Base-by-base conservation (phyloP, 2,797 vertebrate species). In the Mus caroli region DNA sequence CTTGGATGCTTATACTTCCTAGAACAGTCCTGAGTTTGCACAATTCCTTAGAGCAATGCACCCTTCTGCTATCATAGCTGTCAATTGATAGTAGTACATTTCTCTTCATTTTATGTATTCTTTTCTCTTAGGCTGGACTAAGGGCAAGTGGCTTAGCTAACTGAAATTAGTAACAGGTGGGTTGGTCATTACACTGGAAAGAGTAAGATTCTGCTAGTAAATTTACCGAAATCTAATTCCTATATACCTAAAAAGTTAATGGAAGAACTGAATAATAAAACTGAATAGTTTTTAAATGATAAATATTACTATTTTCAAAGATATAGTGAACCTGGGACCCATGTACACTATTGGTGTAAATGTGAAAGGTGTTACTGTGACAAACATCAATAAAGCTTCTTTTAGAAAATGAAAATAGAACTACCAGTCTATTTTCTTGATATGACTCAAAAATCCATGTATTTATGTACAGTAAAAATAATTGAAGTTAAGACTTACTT, bases 191-290 rank as follows among this genome's bases (percentile, higher is more conserved):
- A 82, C 50, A 54, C 34, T 17, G 28, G 14, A 92, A 64, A 64
- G 0, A 93, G 79, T 69, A n/a, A 80, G 76, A 54, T 43, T 73
- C 9, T 43, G 15, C 62, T 67, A 67, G 4, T 75, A 86, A 91
- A 92, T 40, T 83, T 92, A 24, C 60, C 2, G 80, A 80, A 64
- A 69, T 11, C 5, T 1, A 91, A 91, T 75, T 89, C 6, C 26
- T 10, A 0, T 40, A 19, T 89, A 1, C 79, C 73, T 79, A 54
- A 94, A 26, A 82, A 95, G 40, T 78, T 28, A 13, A 15, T 11
- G 95, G 83, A 77, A 6, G 37, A 94, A 69, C 0, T 82, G 11
- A 80, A 64, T 87, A 83, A 87, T 75, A 87, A 89, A 92, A 75
- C 40, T 64, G 7, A 26, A 10, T 67, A 40, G 6, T 76, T 0